A percentile compares a stretch with the other conserved stretches of the same genome.
These are phyloP conservation scores for Myotis myotis DNA, from an alignment of 2,797 vertebrate genomes.

Conservation along the genomic window DNA sequence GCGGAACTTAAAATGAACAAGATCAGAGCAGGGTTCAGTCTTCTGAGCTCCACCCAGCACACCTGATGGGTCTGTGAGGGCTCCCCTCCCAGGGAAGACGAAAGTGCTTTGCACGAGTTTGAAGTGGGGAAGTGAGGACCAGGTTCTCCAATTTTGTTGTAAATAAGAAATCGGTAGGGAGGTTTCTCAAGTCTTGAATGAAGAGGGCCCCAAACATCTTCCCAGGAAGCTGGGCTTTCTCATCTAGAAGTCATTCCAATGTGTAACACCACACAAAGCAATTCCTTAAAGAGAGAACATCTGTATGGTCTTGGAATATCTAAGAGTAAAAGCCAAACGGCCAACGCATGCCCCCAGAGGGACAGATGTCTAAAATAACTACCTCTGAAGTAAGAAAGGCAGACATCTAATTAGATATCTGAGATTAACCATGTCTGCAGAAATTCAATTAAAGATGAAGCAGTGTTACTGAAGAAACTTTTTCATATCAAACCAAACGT, in stretches of 20 bases:
- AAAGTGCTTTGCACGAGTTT: neutral
- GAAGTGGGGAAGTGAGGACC: neutral
- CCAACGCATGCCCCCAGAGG: constrained; percentile 22
- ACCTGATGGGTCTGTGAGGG: fast-evolving
- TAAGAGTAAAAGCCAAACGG: constrained; percentile 41
- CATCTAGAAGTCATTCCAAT: neutral
- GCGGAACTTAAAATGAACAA: neutral
- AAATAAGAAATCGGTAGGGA: neutral
- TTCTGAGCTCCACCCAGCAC: neutral
- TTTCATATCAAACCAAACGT: constrained; percentile 78
- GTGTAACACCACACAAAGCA: constrained; percentile 9
- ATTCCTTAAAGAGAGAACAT: neutral
- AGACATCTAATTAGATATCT: constrained; percentile 63
- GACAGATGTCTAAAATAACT: constrained; percentile 50
- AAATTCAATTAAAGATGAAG: constrained; percentile 79
- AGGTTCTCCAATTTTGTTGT: neutral
- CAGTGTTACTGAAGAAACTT: constrained; percentile 67
- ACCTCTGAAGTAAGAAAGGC: constrained; percentile 67
- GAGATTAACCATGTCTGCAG: constrained; percentile 67
- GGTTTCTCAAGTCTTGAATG: neutral
- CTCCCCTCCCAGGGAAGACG: neutral
- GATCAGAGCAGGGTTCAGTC: fast-evolving
- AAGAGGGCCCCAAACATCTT: neutral
- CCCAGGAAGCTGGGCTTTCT: neutral
- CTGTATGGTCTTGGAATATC: neutral